phyloP scores from a whole-genome alignment of 2,113 vertebrate genomes.

The Polyodon spathula region DNA sequence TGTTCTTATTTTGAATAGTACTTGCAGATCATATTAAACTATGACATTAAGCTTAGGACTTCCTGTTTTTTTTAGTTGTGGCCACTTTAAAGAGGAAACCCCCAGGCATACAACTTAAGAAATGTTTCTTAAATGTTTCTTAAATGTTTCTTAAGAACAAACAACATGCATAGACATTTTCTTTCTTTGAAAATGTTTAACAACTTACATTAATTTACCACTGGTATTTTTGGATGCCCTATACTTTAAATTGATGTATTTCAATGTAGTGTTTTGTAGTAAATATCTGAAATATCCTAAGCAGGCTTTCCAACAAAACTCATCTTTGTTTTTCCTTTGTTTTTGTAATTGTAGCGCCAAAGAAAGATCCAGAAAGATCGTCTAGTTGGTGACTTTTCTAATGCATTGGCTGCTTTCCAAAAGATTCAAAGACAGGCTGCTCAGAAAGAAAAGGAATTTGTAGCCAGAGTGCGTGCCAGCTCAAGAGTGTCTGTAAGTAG shows the following conservation, averaged over 20 bases:
- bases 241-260: background rate
- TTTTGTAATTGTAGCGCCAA: conserved; percentile 67
- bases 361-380: conserved; percentile 90
- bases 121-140: background rate
- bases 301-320: background rate
- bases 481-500: conserved; percentile 83
- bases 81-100: conserved; percentile 1
- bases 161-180: background rate
- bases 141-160: background rate
- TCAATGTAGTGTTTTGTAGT: background rate
- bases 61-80: background rate
- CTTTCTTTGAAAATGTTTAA: background rate
- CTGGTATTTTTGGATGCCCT: background rate
- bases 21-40: background rate
- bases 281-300: background rate
- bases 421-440: conserved; percentile 82
- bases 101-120: conserved; percentile 3
- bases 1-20: background rate
- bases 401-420: conserved; percentile 78
- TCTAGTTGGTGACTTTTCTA: conserved; percentile 81
- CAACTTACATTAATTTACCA: background rate
- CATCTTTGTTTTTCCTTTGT: background rate
- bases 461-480: conserved; percentile 85
- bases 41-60: background rate
- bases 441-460: conserved; percentile 84